phyloP scores from a whole-genome alignment of 2,113 vertebrate species.

The Motacilla alba region DNA sequence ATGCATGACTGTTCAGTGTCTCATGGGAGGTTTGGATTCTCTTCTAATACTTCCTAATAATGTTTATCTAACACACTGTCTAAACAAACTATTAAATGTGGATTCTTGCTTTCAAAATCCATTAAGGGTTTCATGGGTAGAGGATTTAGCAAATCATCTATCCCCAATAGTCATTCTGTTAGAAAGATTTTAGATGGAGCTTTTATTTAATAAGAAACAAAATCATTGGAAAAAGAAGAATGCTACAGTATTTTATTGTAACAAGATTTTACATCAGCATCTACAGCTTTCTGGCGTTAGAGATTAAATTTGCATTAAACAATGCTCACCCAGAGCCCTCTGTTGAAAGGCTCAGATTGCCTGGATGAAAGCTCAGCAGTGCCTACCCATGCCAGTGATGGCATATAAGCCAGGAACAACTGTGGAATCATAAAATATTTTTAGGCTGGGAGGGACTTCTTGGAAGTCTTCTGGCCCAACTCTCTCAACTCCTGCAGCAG shows the following conservation, averaged over 20 bases:
- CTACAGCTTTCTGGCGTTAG: background rate
- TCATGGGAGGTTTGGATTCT: slow-evolving; percentile 5
- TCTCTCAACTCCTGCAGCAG: background rate
- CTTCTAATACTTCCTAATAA: slow-evolving; percentile 15
- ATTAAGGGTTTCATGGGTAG: background rate
- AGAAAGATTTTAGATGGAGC: background rate
- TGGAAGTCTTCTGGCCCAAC: background rate
- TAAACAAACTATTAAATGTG: slow-evolving; percentile 34
- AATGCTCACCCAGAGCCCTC: background rate
- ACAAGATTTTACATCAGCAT: background rate
- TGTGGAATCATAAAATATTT: background rate
- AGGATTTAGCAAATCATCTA: background rate
- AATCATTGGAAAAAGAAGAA: background rate
- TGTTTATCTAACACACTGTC: slow-evolving; percentile 3
- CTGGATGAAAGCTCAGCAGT: background rate
- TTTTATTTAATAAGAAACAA: background rate
- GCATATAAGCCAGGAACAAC: background rate
- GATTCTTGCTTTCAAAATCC: background rate
- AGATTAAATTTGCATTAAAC: background rate
- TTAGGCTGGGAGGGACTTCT: background rate
- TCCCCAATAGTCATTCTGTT: background rate
- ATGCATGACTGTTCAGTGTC: background rate
- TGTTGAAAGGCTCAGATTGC: background rate
- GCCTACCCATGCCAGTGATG: background rate
- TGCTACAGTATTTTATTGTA: background rate